Conservation (phyloP, 1,140 invertebrate species). For the Diabrotica undecimpunctata region DNA sequence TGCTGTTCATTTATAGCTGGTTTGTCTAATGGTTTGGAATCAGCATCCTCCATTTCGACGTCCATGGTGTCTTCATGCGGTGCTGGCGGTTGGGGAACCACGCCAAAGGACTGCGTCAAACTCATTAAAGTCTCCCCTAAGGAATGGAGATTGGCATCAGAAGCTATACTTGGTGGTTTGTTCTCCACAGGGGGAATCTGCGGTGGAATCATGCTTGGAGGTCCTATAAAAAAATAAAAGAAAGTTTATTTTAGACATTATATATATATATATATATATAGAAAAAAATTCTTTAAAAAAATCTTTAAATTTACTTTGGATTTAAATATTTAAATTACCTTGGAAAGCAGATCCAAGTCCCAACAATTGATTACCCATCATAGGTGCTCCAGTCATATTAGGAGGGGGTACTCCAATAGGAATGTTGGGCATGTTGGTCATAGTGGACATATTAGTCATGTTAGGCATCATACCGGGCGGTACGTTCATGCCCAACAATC, state of each 20-base stretch:
- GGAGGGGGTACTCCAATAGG: constrained; percentile 64
- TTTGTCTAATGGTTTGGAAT: constrained; percentile 27
- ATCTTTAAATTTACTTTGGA: too few relatives aligned
- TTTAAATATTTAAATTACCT: constrained; percentile 6
- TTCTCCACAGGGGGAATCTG: constrained; percentile 12
- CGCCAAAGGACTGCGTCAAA: constrained; percentile 34
- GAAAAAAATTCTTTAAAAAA: too few relatives aligned
- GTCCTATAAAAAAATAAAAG: constrained; percentile 20
- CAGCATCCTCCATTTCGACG: constrained; percentile 60
- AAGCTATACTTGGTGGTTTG: constrained; percentile 16
- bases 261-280: too few relatives aligned
- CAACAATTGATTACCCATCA: constrained; percentile 51
- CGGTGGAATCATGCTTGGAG: constrained; percentile 53
- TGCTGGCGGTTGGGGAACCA: constrained; percentile 51
- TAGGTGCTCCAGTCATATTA: constrained; percentile 53
- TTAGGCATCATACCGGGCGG: constrained; percentile 52
- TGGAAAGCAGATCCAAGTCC: constrained; percentile 47
- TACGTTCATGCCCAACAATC: constrained; percentile 47
- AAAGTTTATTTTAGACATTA: background rate
- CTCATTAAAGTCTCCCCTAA: constrained; percentile 35
- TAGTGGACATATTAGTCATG: constrained; percentile 51
- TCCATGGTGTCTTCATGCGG: constrained; percentile 64
- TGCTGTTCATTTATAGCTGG: constrained; percentile 8
- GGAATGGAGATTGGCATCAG: constrained; percentile 30
- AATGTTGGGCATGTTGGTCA: constrained; percentile 48